A percentile compares a stretch with the other conserved stretches of the same genome.
Conservation (phyloP, 2,797 vertebrate genomes). For the Anguilla megastoma region DNA sequence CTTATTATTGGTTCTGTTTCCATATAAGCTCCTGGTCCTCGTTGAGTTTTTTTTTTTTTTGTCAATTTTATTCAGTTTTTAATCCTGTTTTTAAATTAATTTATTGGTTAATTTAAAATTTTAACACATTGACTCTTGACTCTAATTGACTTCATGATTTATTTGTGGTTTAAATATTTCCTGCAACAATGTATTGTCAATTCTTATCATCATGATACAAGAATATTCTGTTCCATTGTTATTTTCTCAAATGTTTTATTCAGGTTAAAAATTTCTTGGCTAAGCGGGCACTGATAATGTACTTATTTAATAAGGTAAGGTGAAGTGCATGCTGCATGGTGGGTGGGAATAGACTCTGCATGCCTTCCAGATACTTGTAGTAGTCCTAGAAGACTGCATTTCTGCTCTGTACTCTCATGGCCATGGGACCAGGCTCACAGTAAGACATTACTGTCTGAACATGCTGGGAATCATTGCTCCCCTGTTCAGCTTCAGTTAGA, state of each 20-base stretch:
- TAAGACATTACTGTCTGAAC: constrained; percentile 41
- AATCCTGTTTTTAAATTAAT: not conserved
- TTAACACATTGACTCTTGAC: too few species aligned
- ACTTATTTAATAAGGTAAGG: constrained; percentile 98
- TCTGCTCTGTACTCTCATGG: not conserved
- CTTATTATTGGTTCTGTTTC: not conserved
- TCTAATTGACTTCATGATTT: not conserved
- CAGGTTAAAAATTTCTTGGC: constrained; percentile 91
- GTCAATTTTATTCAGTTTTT: not conserved
- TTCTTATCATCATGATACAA: not conserved
- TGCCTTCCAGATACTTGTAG: constrained; percentile 36
- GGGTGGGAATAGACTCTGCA: constrained; percentile 41
- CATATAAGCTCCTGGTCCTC: not conserved
- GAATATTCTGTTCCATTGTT: constrained; percentile 19
- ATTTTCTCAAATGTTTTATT: constrained; percentile 58
- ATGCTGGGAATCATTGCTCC: constrained; percentile 27
- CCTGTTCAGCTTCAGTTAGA: constrained; percentile 15
- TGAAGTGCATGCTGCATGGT: constrained; percentile 45
- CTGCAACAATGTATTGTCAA: not conserved
- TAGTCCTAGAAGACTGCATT: not conserved
- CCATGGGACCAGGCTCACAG: not conserved
- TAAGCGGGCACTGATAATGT: constrained; percentile 89
- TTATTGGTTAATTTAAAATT: not conserved
- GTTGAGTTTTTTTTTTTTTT: not conserved
- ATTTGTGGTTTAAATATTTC: not conserved